Conservation (phyloP, 2,888 invertebrate species). For the Augiades crinisus region DNA sequence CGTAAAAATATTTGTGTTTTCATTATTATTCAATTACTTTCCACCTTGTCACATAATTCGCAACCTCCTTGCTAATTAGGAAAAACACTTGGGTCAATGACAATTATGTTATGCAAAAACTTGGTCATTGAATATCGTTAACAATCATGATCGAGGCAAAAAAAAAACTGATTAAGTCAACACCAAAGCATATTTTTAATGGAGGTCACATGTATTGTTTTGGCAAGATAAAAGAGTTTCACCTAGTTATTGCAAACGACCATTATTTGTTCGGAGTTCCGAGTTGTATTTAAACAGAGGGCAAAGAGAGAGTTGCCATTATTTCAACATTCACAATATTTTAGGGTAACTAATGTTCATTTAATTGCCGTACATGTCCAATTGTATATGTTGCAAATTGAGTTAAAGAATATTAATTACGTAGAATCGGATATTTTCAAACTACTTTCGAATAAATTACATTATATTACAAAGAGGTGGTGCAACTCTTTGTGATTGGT, state of each 20-base stretch:
- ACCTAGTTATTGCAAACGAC: conserved; percentile 28
- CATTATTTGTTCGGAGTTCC: conserved; percentile 1
- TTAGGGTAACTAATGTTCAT: conserved; percentile 7
- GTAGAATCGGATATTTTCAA: not conserved
- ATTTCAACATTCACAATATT: conserved; percentile 10
- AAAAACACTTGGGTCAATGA: conserved; percentile 67
- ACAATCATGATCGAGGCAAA: conserved; percentile 31
- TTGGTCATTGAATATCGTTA: conserved; percentile 46
- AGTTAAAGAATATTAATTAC: not conserved
- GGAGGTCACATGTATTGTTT: conserved; percentile 40
- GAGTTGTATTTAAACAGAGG: not conserved
- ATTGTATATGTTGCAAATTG: not conserved
- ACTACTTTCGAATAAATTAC: too few species aligned
- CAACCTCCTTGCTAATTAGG: conserved; percentile 59
- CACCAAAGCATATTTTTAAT: conserved; percentile 20
- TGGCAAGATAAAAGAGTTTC: conserved; percentile 39
- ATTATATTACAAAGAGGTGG: too few species aligned
- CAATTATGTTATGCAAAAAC: conserved; percentile 46
- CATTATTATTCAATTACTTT: not conserved
- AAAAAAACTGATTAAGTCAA: conserved; percentile 18
- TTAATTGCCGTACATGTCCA: not conserved
- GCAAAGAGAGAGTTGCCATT: conserved; percentile 19
- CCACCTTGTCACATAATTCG: conserved; percentile 17
- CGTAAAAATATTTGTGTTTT: too few species aligned
- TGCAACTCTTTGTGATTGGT: too few species aligned